Conservation (phyloP, 30 jellyfish, hydroid and myxozoan genomes). For the Pelagia noctiluca region DNA sequence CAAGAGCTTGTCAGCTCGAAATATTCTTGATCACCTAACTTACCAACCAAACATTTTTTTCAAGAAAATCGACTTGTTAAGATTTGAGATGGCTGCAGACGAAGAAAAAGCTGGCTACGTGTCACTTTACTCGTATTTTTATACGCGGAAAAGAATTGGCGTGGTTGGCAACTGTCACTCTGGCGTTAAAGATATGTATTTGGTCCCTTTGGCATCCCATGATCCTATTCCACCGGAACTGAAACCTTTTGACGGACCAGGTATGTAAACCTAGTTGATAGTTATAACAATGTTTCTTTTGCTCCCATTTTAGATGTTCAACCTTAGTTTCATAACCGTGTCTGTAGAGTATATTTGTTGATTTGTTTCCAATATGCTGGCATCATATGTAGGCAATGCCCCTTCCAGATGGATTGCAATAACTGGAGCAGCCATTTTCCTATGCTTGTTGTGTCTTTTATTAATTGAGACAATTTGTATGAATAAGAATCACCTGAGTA, state of each 20-base stretch:
- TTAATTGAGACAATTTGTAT: too few species aligned
- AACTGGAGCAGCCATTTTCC: too few species aligned
- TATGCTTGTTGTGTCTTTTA: too few species aligned
- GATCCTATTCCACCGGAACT: slow-evolving; percentile 96
- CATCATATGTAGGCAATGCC: too few species aligned
- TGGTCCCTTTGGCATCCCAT: slow-evolving; percentile 94
- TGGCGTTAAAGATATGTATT: slow-evolving; percentile 94
- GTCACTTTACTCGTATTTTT: slow-evolving; percentile 79
- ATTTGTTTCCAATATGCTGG: too few species aligned
- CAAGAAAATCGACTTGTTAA: slow-evolving; percentile 82
- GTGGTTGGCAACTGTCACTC: slow-evolving; percentile 92
- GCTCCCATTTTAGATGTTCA: background rate
- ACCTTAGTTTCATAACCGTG: too few species aligned
- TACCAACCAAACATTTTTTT: too few species aligned
- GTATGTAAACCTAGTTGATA: slow-evolving; percentile 32
- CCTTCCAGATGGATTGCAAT: too few species aligned
- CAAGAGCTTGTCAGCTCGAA: too few species aligned
- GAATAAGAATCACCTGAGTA: too few species aligned
- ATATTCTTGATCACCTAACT: too few species aligned
- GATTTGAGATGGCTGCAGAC: slow-evolving; percentile 98
- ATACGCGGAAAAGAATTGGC: slow-evolving; percentile 93
- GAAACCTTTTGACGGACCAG: slow-evolving; percentile 96
- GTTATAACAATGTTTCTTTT: background rate
- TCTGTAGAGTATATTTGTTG: too few species aligned
- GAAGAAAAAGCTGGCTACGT: slow-evolving; percentile 92